Conservation (phyloP, 2,113 vertebrate species). For the Gavia stellata region DNA sequence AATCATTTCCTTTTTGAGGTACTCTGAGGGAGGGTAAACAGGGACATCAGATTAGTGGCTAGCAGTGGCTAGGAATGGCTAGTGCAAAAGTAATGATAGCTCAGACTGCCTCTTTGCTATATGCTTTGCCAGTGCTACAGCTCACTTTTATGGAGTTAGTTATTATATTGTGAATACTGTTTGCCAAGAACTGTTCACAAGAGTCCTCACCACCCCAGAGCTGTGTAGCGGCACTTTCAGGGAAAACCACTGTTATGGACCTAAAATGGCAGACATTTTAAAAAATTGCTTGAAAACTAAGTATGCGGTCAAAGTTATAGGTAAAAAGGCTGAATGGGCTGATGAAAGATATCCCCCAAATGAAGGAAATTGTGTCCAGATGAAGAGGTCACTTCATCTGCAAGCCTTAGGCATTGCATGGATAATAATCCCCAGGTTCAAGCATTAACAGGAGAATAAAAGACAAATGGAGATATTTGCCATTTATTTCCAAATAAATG, state of each 20-base stretch:
- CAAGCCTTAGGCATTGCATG: not conserved
- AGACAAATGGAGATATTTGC: not conserved
- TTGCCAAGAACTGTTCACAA: not conserved
- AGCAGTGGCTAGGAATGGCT: not conserved
- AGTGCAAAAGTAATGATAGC: not conserved
- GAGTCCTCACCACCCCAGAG: not conserved
- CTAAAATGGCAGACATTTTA: not conserved
- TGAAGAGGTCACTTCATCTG: not conserved
- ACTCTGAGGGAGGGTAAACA: not conserved
- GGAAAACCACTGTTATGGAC: not conserved
- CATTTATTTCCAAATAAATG: not conserved
- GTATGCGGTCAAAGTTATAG: not conserved
- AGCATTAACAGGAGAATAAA: not conserved
- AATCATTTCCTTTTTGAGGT: not conserved
- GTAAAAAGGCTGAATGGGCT: not conserved
- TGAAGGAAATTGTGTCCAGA: not conserved
- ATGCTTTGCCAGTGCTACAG: not conserved
- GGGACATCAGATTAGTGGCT: not conserved
- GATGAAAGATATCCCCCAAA: not conserved
- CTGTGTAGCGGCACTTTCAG: not conserved
- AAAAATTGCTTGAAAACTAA: not conserved
- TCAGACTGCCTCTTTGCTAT: not conserved
- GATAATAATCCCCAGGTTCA: slow-evolving; percentile 11
- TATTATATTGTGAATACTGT: not conserved
- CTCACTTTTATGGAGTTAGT: not conserved